A percentile compares a stretch with the other conserved stretches of the same genome.
Evolutionary conservation across 2,888 invertebrate species (phyloP).

Genomic region (Nemotelus pantherinus): DNA sequence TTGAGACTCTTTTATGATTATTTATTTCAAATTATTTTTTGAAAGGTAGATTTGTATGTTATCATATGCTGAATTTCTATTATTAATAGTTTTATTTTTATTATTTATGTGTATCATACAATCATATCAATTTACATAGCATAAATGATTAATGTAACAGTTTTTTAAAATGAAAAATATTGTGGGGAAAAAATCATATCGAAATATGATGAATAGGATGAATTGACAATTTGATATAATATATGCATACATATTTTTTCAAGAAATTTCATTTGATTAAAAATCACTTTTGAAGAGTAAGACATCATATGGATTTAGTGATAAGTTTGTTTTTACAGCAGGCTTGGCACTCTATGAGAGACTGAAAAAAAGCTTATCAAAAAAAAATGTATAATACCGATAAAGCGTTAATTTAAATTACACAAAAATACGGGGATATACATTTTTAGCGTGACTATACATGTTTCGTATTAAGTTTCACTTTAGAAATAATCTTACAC

Average conservation of each 20-base stretch:
- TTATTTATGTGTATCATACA: slow-evolving; percentile 39
- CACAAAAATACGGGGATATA: too few relatives aligned
- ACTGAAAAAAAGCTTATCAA: too few relatives aligned
- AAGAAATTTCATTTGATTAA: background rate
- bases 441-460: background rate
- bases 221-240: too few relatives aligned
- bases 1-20: slow-evolving; percentile 30
- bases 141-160: background rate
- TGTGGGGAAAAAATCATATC: background rate
- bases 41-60: slow-evolving; percentile 21
- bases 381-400: too few relatives aligned
- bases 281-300: too few relatives aligned
- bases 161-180: slow-evolving; percentile 18
- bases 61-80: background rate
- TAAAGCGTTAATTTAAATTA: too few relatives aligned
- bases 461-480: slow-evolving; percentile 4
- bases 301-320: too few relatives aligned
- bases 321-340: too few relatives aligned
- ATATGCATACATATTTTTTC: background rate
- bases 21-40: slow-evolving; percentile 39
- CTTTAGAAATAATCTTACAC: slow-evolving; percentile 10
- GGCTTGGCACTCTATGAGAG: too few relatives aligned
- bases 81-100: slow-evolving; percentile 33
- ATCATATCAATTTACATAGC: slow-evolving; percentile 42
- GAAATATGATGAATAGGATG: background rate